A percentile compares a stretch with the other conserved stretches of the same genome.
These are phyloP conservation scores for Leptothorax acervorum DNA, from an alignment of 2,888 invertebrate species.

Conservation along the genomic window DNA sequence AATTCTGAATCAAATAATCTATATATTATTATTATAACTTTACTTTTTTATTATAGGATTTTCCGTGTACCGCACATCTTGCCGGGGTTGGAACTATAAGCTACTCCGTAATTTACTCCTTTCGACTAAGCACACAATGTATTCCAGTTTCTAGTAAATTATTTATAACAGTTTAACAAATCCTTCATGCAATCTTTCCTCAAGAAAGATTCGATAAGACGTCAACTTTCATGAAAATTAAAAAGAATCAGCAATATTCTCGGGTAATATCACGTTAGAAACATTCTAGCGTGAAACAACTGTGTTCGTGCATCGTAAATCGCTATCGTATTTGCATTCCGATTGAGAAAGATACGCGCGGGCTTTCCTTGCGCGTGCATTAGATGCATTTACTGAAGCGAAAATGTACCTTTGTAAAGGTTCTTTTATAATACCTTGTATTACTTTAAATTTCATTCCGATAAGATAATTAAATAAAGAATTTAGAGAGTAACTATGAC, in stretches of 20 bases:
- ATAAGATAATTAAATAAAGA: constrained; percentile 4
- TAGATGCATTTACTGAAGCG: constrained; percentile 7
- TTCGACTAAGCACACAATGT: background rate
- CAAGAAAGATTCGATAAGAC: constrained; percentile 5
- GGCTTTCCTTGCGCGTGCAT: constrained; percentile 8
- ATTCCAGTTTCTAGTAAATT: background rate
- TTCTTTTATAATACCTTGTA: background rate
- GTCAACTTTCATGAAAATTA: background rate
- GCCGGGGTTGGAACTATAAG: background rate
- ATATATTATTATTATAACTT: background rate
- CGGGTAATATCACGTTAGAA: background rate
- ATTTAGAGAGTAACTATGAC: background rate
- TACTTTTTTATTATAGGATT: background rate
- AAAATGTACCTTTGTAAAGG: background rate
- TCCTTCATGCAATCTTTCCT: background rate
- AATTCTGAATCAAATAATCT: constrained; percentile 16
- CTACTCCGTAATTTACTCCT: background rate
- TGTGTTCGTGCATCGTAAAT: constrained; percentile 37
- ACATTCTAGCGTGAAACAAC: constrained; percentile 9
- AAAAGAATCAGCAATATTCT: constrained; percentile 20
- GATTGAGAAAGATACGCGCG: constrained; percentile 39
- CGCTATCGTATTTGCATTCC: constrained; percentile 42
- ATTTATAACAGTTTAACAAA: constrained; percentile 4
- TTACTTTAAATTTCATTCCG: background rate
- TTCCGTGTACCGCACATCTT: background rate